Base-by-base conservation (phyloP, 1,140 invertebrate species). In the Proales similis region DNA sequence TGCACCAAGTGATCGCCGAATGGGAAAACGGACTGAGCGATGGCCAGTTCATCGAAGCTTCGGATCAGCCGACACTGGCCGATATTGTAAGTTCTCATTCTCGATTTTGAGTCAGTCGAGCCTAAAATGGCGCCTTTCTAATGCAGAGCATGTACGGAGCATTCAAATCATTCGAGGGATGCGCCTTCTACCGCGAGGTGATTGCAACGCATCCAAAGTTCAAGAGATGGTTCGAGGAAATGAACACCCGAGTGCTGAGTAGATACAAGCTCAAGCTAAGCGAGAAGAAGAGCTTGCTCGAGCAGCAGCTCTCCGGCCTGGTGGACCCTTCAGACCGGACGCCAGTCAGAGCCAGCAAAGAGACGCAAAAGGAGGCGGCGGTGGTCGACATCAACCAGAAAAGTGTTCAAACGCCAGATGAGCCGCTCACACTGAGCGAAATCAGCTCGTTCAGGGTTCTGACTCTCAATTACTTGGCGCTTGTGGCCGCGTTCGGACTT, bases 71-170 rank as follows among this genome's bases (percentile, higher is more conserved):
- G 17, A 39, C 39, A 29, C 45, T 57, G 12, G 51, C 51, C 9
- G 51, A 57, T 43, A 17, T 57, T 4, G 51, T 57, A 57, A 26
- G 24, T 6, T 6, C 20, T 29, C n/a, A n/a, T 48, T 48, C n/a
- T 48, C 6, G 1, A 53, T 9, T 20, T 38, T 38, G 19, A 39
- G 26, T 39, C n/a, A 27, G 26, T 38, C 33, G 14, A 36, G 9
- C 9, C 14, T 9, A 36, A 36, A 36, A 36, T 36, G 14, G 14
- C 11, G 17, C 19, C 20, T 42, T 36, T 36, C 26, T 53, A 24
- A n/a, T n/a, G n/a, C n/a, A 57, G 51, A 57, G 51, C 29, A 57
- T 57, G 51, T 57, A 42, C n/a, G 51, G 51, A 11, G 45, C 39
- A 42, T 24, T 57, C 3, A 39, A 26, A 14, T 17, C 51, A 3